Percentiles rank a stretch among this genome's conserved stretches.
Conservation (phyloP, 2,113 vertebrate genomes). For the Ophiodon elongatus region DNA sequence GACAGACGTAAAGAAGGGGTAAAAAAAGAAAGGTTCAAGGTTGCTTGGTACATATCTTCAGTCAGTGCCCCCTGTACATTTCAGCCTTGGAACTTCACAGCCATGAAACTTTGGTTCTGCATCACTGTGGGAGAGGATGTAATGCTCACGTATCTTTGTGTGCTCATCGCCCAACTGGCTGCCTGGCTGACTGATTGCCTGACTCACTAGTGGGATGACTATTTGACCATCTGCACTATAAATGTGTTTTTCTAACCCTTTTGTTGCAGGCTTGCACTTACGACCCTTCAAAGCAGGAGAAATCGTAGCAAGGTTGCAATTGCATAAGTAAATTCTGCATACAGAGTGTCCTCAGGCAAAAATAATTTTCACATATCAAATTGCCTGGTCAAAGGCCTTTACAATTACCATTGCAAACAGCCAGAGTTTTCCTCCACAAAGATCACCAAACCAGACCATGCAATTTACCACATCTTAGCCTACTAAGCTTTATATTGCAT, state of each 20-base stretch:
- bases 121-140: slow-evolving; percentile 75
- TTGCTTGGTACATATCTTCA: slow-evolving; percentile 77
- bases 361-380: slow-evolving; percentile 56
- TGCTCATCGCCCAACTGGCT: slow-evolving; percentile 64
- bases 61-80: slow-evolving; percentile 60
- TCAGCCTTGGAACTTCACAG: slow-evolving; percentile 78
- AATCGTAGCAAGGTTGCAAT: slow-evolving; percentile 25
- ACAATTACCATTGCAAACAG: slow-evolving; percentile 57
- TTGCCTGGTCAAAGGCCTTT: slow-evolving; percentile 60
- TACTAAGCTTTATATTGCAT: slow-evolving; percentile 54
- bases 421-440: slow-evolving; percentile 28
- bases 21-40: slow-evolving; percentile 72
- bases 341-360: slow-evolving; percentile 38
- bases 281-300: slow-evolving; percentile 25
- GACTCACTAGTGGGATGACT: slow-evolving; percentile 63
- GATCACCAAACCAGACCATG: slow-evolving; percentile 50
- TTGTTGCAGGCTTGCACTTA: slow-evolving; percentile 50
- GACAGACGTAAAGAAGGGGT: slow-evolving; percentile 61
- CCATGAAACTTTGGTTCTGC: slow-evolving; percentile 66
- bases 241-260: slow-evolving; percentile 57
- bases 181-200: slow-evolving; percentile 68
- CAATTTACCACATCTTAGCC: slow-evolving; percentile 60
- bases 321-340: slow-evolving; percentile 37
- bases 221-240: slow-evolving; percentile 71
- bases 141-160: slow-evolving; percentile 72